Base-by-base conservation (phyloP, 2,797 vertebrate genomes). In the Cyprinodon diabolis region DNA sequence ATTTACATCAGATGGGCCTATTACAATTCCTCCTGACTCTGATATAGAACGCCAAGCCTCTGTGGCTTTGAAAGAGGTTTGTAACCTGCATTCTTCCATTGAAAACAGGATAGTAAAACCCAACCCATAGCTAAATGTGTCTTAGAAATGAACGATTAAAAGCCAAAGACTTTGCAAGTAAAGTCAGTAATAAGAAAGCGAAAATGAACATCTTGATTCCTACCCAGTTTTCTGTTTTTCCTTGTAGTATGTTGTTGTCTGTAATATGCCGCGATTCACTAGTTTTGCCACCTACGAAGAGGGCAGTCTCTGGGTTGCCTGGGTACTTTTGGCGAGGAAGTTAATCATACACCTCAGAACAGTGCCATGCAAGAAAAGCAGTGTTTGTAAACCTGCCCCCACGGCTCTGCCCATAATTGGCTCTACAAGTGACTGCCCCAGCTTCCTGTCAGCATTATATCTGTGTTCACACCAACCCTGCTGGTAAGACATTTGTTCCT, bases 371-470 rank as follows among this genome's bases (percentile, higher is more conserved):
- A 94, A 94, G 93, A 93, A 92, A 93, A 92, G 90, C 83, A 89
- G 87, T 95, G 91, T 94, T 95, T 95, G 89, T 93, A 94, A 94
- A 91, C 91, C 92, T 90, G 85, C 92, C 91, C 93, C 90, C 93
- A 92, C 87, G 86, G 90, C 91, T 89, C 91, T 88, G 89, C 89
- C 78, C 76, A 88, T 93, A 90, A 93, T 92, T 89, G 92, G 88
- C 90, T 87, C 91, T 95, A 92, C 95, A 94, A 94, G 94, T 94
- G 95, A 91, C 89, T 94, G 90, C 93, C 93, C 90, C 92, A 78
- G 92, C 92, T 94, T 95, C 94, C 94, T 95, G 94, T 92, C 91
- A 95, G 93, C 91, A 86, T 94, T 95, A 95, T 95, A 93, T 94
- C 90, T 94, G 81, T 88, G 89, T 95, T 95, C 92, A 90, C 87